Evolutionary conservation across 1,140 invertebrate genomes (phyloP).

Genomic region (Ostrea edulis): DNA sequence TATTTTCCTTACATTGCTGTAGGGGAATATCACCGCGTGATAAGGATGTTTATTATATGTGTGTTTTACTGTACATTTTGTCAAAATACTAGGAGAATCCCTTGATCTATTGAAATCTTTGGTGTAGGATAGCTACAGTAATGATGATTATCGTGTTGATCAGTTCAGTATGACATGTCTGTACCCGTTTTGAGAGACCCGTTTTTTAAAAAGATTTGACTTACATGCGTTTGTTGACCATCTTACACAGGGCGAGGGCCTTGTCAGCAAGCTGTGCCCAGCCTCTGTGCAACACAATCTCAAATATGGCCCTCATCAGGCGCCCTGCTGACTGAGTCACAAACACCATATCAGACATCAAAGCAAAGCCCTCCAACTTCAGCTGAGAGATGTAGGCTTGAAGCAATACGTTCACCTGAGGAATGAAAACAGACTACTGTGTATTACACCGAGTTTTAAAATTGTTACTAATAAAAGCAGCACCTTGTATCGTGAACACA

Average conservation of each 20-base stretch:
- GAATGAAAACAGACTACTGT: not conserved
- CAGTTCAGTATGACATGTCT: too few relatives aligned
- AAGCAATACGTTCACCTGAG: slow-evolving; percentile 91
- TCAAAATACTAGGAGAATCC: too few relatives aligned
- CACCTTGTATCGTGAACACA: too few relatives aligned
- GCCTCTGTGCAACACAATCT: slow-evolving; percentile 92
- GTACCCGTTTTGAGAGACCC: too few relatives aligned
- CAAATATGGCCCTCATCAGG: slow-evolving; percentile 97
- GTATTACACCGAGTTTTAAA: not conserved
- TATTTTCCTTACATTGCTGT: too few relatives aligned
- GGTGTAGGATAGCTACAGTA: too few relatives aligned
- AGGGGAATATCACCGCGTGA: too few relatives aligned
- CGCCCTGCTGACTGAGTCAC: slow-evolving; percentile 98
- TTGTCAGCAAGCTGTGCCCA: slow-evolving; percentile 99
- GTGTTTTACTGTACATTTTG: too few relatives aligned
- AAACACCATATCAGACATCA: slow-evolving; percentile 99
- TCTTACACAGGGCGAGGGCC: slow-evolving; percentile 96
- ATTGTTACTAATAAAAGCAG: too few relatives aligned
- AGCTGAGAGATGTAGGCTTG: slow-evolving; percentile 99
- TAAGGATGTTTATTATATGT: too few relatives aligned
- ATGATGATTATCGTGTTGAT: too few relatives aligned
- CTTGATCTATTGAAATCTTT: too few relatives aligned
- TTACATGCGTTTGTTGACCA: slow-evolving; percentile 97
- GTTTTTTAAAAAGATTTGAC: not conserved
- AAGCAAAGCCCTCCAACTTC: slow-evolving; percentile 98